A percentile compares a stretch with the other conserved stretches of the same genome.
These are phyloP conservation scores for Saccostrea cuccullata DNA, from an alignment of 1,140 invertebrate species.

Conservation along the genomic window DNA sequence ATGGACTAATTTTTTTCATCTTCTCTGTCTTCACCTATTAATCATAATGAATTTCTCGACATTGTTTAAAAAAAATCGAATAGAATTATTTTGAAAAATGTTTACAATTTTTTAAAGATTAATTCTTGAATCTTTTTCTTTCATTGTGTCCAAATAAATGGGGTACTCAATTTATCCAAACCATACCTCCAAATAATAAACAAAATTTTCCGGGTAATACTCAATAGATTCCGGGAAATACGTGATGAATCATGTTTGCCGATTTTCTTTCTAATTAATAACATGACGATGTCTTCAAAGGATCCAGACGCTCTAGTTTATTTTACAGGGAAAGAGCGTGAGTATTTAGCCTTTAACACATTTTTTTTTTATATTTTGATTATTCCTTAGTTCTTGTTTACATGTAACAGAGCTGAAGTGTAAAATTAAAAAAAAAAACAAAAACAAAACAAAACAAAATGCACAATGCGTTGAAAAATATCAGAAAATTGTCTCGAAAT, in stretches of 20 bases:
- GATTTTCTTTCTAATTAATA: background rate
- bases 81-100: background rate
- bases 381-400: too few species aligned
- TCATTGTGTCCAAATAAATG: background rate
- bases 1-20: too few species aligned
- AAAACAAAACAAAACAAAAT: too few species aligned
- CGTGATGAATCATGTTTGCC: background rate
- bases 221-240: background rate
- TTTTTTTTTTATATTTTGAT: too few species aligned
- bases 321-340: background rate
- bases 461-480: too few species aligned
- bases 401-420: too few species aligned
- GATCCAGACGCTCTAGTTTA: background rate
- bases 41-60: too few species aligned
- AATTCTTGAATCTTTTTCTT: background rate
- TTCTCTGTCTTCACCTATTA: too few species aligned
- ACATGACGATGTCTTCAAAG: background rate
- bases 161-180: background rate
- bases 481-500: too few species aligned
- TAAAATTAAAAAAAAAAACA: too few species aligned
- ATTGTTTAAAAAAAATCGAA: too few species aligned
- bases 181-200: background rate
- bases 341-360: background rate
- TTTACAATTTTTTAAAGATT: background rate
- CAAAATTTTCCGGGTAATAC: background rate